A percentile compares a stretch with the other conserved stretches of the same genome.
Conservation (phyloP, 2,888 invertebrate species). For the Thera obeliscata region DNA sequence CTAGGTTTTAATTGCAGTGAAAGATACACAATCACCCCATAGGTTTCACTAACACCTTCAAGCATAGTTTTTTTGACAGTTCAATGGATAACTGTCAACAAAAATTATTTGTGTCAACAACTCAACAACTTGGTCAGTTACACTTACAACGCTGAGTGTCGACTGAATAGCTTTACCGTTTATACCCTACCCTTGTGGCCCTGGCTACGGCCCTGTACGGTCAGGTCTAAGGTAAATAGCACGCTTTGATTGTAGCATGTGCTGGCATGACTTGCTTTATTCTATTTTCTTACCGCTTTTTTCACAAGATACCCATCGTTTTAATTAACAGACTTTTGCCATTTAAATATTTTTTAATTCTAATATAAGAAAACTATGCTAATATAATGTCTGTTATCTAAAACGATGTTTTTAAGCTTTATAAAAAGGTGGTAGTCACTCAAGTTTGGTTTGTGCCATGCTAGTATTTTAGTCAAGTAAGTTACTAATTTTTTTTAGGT, state of each 20-base stretch:
- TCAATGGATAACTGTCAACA: too few relatives aligned
- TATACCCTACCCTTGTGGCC: not conserved
- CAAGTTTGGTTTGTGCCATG: slow-evolving; percentile 5
- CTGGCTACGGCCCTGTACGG: slow-evolving; percentile 23
- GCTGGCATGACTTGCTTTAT: slow-evolving; percentile 23
- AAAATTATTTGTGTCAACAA: too few relatives aligned
- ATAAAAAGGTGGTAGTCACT: not conserved
- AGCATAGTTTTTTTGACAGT: too few relatives aligned
- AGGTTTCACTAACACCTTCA: too few relatives aligned
- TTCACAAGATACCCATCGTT: not conserved
- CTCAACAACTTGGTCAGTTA: too few relatives aligned
- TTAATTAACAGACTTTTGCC: not conserved
- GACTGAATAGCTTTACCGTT: too few relatives aligned
- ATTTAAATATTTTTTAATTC: not conserved
- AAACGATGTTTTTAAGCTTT: not conserved
- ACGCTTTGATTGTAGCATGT: slow-evolving; percentile 36
- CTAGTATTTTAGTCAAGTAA: not conserved
- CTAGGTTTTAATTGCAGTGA: too few relatives aligned
- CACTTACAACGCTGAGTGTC: too few relatives aligned
- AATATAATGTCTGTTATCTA: not conserved
- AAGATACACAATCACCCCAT: too few relatives aligned
- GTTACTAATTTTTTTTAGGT: not conserved
- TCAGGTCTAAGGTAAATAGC: slow-evolving; percentile 21
- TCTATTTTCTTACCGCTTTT: slow-evolving; percentile 5
- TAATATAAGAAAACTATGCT: not conserved